Evolutionary conservation across 2,113 vertebrate genomes (phyloP).

Genomic region (Bettongia penicillata): DNA sequence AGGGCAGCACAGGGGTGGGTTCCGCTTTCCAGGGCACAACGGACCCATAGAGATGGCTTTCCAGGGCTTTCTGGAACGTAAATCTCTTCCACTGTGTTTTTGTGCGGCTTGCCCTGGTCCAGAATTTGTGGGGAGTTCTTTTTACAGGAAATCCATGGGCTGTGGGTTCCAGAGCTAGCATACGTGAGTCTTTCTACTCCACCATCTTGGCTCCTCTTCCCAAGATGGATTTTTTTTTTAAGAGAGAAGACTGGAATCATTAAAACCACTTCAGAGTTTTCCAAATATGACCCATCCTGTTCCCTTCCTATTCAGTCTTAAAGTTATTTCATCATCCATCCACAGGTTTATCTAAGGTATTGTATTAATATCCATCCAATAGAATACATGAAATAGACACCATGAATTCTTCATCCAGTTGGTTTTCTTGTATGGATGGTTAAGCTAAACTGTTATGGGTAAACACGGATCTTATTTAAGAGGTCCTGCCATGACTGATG

Average conservation of each 20-base stretch:
- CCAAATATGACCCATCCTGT: background rate
- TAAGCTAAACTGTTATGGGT: background rate
- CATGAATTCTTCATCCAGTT: background rate
- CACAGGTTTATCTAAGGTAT: background rate
- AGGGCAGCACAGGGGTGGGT: too few species aligned
- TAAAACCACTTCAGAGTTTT: background rate
- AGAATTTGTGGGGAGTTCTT: too few species aligned
- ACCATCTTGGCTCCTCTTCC: too few species aligned
- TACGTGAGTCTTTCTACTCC: too few species aligned
- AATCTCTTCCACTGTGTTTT: too few species aligned
- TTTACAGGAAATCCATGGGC: too few species aligned
- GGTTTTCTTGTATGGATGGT: background rate
- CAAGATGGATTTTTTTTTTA: background rate
- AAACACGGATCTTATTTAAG: background rate
- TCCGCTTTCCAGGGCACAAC: too few species aligned
- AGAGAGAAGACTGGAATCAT: background rate
- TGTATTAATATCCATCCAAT: background rate
- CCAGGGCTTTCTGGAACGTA: too few species aligned
- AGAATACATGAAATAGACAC: background rate
- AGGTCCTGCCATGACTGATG: background rate
- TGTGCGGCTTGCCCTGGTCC: too few species aligned
- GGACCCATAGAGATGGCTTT: too few species aligned
- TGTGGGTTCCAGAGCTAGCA: too few species aligned
- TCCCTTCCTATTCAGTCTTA: background rate
- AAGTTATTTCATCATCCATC: background rate